Conservation (phyloP, 2,888 invertebrate species). For the Sarcophaga variegata region DNA sequence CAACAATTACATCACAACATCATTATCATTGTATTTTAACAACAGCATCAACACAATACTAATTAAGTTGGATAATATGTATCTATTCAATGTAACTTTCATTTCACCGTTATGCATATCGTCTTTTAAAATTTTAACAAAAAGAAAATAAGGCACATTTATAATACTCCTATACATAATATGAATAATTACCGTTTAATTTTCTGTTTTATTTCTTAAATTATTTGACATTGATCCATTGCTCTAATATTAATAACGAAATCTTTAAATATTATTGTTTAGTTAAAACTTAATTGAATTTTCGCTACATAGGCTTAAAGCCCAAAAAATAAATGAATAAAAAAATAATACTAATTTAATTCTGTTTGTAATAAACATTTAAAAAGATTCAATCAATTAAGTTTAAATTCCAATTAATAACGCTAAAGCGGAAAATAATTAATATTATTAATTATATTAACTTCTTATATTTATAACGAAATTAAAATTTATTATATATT, state of each 20-base stretch:
- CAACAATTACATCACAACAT: slow-evolving; percentile 48
- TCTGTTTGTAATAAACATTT: slow-evolving; percentile 41
- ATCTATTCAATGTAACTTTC: background rate
- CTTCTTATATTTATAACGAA: slow-evolving; percentile 29
- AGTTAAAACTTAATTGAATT: slow-evolving; percentile 52
- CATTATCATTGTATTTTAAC: slow-evolving; percentile 33
- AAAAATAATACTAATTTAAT: slow-evolving; percentile 31
- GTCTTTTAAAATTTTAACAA: slow-evolving; percentile 12
- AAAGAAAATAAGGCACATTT: background rate
- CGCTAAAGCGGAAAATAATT: background rate
- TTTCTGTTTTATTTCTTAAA: background rate
- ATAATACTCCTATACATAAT: slow-evolving; percentile 11
- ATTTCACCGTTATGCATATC: slow-evolving; percentile 35
- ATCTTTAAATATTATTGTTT: slow-evolving; percentile 20
- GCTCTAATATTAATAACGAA: background rate
- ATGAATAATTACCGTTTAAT: slow-evolving; percentile 6
- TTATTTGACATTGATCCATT: background rate
- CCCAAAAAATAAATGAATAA: slow-evolving; percentile 41
- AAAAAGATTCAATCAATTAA: slow-evolving; percentile 58
- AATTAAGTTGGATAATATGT: slow-evolving; percentile 14
- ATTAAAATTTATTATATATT: slow-evolving; percentile 62
- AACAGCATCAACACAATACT: slow-evolving; percentile 67
- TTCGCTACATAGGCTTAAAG: slow-evolving; percentile 65
- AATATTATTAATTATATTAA: slow-evolving; percentile 35
- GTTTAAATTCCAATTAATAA: slow-evolving; percentile 33